These are phyloP conservation scores for Orchestia grillus DNA, from an alignment of 1,140 invertebrate genomes.

Conservation along the genomic window DNA sequence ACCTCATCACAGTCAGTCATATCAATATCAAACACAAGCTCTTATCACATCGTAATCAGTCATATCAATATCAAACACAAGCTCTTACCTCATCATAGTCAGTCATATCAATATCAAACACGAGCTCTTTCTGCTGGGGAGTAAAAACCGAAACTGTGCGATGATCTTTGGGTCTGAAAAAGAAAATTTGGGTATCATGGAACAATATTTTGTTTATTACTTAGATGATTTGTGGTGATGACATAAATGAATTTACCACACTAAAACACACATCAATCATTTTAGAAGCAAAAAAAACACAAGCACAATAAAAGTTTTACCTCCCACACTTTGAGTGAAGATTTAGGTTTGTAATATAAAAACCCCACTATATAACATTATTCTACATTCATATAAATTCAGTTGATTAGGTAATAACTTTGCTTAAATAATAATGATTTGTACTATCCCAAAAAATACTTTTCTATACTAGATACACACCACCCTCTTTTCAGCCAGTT, in stretches of 20 bases:
- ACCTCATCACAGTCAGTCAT: slow-evolving; percentile 99
- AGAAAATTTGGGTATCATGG: neutral
- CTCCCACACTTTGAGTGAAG: neutral
- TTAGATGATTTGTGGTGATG: neutral
- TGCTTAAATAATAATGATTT: no score
- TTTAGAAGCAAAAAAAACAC: neutral
- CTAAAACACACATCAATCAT: neutral
- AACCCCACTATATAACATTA: no score
- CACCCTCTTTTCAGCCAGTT: no score
- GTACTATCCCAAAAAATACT: no score
- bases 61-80: slow-evolving; percentile 98
- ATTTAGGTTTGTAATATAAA: neutral
- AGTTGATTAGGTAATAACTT: no score
- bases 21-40: slow-evolving; percentile 94
- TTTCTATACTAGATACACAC: no score
- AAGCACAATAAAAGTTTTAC: neutral
- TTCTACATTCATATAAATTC: no score
- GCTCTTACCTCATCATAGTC: slow-evolving; percentile 94
- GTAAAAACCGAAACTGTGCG: slow-evolving; percentile 74
- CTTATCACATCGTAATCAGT: slow-evolving; percentile 98
- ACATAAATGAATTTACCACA: neutral
- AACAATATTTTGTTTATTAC: neutral
- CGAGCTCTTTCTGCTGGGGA: slow-evolving; percentile 87
- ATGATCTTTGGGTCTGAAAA: slow-evolving; percentile 76
- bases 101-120: slow-evolving; percentile 99